Percentiles rank a stretch among this genome's conserved stretches.
Conservation (phyloP, 2,113 vertebrate genomes). For the Erinaceus europaeus region DNA sequence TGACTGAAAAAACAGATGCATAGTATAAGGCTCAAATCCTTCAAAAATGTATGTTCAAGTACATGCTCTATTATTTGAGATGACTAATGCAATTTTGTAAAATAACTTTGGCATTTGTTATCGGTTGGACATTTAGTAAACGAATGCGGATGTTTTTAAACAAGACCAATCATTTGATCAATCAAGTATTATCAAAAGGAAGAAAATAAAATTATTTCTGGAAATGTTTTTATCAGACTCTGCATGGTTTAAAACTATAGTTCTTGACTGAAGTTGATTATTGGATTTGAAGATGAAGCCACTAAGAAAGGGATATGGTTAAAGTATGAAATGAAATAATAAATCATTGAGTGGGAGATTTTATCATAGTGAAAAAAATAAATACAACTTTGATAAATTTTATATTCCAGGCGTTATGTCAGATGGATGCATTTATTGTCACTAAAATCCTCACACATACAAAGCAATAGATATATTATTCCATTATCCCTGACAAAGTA, state of each 20-base stretch:
- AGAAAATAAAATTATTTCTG: constrained; percentile 6
- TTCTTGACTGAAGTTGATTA: neutral
- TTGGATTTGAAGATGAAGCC: neutral
- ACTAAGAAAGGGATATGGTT: neutral
- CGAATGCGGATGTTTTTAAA: neutral
- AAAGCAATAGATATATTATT: neutral
- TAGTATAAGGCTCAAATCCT: neutral
- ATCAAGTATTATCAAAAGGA: neutral
- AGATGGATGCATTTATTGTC: neutral
- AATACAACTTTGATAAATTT: neutral
- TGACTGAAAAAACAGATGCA: neutral
- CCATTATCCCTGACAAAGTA: neutral
- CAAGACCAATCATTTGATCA: neutral
- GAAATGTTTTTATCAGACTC: neutral
- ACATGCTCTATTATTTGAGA: neutral
- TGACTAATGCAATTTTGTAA: neutral
- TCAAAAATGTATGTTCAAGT: neutral
- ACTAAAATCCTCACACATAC: neutral
- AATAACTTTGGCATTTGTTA: neutral
- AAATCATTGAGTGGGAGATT: neutral
- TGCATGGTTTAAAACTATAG: constrained; percentile 9
- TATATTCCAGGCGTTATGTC: neutral
- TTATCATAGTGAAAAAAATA: neutral
- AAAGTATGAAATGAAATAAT: neutral
- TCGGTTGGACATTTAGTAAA: constrained; percentile 10